These are phyloP conservation scores for Eptesicus fuscus DNA, from an alignment of 2,113 vertebrate species.

Conservation along the genomic window DNA sequence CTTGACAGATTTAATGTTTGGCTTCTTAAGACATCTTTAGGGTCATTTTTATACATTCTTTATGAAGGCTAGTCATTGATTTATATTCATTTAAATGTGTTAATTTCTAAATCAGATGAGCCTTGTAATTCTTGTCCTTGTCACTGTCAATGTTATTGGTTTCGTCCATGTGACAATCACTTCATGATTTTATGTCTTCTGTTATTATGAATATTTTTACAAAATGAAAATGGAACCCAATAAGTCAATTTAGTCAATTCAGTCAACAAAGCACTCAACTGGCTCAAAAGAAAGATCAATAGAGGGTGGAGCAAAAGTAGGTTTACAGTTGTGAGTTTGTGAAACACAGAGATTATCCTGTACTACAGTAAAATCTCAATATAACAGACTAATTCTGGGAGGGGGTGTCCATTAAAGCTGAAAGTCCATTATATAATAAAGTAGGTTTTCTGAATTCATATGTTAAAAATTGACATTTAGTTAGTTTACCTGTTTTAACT, in stretches of 20 bases:
- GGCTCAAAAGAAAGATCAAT: not conserved
- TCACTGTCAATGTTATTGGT: not conserved
- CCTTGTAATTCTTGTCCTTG: not conserved
- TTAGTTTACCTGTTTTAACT: no score
- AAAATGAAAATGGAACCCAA: not conserved
- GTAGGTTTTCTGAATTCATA: no score
- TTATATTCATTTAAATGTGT: not conserved
- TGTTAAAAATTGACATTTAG: no score
- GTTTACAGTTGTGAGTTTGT: not conserved
- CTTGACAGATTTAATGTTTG: not conserved
- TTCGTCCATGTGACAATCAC: not conserved
- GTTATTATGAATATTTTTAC: not conserved
- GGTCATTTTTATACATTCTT: not conserved
- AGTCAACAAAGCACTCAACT: not conserved
- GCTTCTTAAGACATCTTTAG: not conserved
- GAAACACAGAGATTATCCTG: not conserved
- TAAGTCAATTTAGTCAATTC: not conserved
- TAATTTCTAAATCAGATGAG: not conserved
- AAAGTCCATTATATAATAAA: no score
- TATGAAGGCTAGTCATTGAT: not conserved
- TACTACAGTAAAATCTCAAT: no score
- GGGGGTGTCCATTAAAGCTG: no score
- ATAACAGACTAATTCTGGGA: no score
- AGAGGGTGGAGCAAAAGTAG: not conserved
- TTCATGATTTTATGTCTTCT: not conserved